A percentile compares a stretch with the other conserved stretches of the same genome.
Evolutionary conservation across 2,888 invertebrate species (phyloP).

Genomic region (Stenchaetothrips biformis): DNA sequence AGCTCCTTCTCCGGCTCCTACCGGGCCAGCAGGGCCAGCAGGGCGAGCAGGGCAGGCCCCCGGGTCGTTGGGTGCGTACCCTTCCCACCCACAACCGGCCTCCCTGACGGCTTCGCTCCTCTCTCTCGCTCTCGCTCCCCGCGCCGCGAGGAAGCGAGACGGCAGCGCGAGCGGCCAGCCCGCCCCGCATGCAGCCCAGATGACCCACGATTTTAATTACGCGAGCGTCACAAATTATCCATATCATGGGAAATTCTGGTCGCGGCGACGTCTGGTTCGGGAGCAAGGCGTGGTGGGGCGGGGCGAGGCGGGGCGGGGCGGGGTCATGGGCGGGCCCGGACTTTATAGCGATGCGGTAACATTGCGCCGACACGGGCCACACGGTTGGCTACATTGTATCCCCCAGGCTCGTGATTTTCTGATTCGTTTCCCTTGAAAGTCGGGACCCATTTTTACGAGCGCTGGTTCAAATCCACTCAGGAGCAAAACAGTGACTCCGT

Average conservation of each 20-base stretch:
- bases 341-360: neutral
- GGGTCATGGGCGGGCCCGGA: neutral
- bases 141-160: neutral
- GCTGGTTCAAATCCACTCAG: no score
- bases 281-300: neutral
- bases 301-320: neutral
- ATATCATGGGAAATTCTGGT: slow-evolving; percentile 5
- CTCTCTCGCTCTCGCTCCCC: neutral
- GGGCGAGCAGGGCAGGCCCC: neutral
- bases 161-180: neutral
- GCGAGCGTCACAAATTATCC: slow-evolving; percentile 12
- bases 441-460: no score
- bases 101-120: neutral
- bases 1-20: no score
- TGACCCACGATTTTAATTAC: slow-evolving; percentile 17
- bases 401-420: no score
- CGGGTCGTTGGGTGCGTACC: neutral
- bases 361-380: neutral
- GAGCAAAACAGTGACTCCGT: no score
- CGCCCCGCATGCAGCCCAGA: neutral
- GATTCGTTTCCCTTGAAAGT: no score
- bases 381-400: neutral
- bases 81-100: neutral
- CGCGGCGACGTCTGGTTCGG: neutral
- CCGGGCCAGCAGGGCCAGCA: neutral